Conservation (phyloP, 1,140 invertebrate genomes). For the Cydia pomonella region DNA sequence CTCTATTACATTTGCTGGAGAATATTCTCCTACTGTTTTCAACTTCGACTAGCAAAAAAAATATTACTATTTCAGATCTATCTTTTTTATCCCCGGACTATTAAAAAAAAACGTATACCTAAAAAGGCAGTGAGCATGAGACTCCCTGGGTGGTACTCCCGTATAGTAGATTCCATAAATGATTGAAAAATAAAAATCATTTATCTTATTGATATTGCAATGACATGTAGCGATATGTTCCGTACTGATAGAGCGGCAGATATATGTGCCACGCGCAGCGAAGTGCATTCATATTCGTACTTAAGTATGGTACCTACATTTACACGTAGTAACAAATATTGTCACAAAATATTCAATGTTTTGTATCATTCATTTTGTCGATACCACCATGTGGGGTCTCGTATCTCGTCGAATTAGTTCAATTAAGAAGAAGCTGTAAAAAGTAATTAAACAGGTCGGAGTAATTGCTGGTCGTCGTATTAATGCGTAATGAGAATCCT, state of each 20-base stretch:
- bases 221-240: not conserved
- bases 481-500: not conserved
- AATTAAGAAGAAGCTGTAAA: constrained; percentile 17
- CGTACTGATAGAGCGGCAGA: no score
- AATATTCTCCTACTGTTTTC: not conserved
- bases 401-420: constrained; percentile 10
- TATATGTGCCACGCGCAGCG: no score
- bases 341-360: not conserved
- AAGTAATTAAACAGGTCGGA: not conserved
- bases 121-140: not conserved
- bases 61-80: not conserved
- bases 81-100: not conserved
- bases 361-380: not conserved
- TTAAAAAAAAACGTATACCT: not conserved
- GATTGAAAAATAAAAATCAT: not conserved
- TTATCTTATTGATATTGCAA: not conserved
- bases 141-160: not conserved
- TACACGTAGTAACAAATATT: not conserved
- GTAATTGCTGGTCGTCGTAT: not conserved
- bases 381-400: constrained; percentile 7
- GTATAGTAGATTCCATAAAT: not conserved
- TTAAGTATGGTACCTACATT: no score
- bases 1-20: not conserved
- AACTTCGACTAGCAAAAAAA: not conserved
- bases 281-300: no score